Evolutionary conservation across 35 echinoderm and acorn worm genomes (phyloP), one percentile per base, ranked within the genome.

Genomic region (Anneissia japonica): DNA sequence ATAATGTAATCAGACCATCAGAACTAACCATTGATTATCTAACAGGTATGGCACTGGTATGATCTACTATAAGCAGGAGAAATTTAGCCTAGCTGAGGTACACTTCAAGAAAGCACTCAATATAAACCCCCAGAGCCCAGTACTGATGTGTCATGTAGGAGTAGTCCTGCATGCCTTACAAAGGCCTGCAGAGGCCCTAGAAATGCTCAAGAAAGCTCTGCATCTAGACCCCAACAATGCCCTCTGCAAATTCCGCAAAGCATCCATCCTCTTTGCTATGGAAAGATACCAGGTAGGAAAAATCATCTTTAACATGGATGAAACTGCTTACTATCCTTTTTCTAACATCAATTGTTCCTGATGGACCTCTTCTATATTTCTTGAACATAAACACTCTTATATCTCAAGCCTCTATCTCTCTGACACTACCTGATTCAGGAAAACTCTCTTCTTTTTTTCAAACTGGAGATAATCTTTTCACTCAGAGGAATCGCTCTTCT

Each of bases 41-140:
- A 46, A 13, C 86, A 99, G 96, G 96, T 99, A 99, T 83, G 96
- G 96, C 26, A 89, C 91, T 43, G 96, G 96, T 30, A 99, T 99
- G 96, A 99, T 99, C 23, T 99, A 99, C 72, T 99, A 94, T 46
- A 91, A 91, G 80, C 92, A 99, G 46, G 96, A 99, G 81, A 99
- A 99, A 64, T 99, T 99, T 87, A 83, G 89, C 35, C 75, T 99
- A 37, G 96, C 96, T 31, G 96, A 99, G 55, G 90, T 99, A 84
- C 96, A 99, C 75, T 99, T 94, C 80, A 89, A 84, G 55, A 99
- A 99, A 91, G 96, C 96, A 0, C 81, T 99, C 14, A 89, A 83
- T 3, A 99, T 99, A n/a, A 99, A 99, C 29, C 90, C 96, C 19
- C 96, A 99, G 88, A 99, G 92, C 75, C 86, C 96, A 39, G 89